Evolutionary conservation across 2,113 vertebrate genomes (phyloP), one percentile per base, ranked within the genome.

Genomic region (Coptodon bakossiorum): DNA sequence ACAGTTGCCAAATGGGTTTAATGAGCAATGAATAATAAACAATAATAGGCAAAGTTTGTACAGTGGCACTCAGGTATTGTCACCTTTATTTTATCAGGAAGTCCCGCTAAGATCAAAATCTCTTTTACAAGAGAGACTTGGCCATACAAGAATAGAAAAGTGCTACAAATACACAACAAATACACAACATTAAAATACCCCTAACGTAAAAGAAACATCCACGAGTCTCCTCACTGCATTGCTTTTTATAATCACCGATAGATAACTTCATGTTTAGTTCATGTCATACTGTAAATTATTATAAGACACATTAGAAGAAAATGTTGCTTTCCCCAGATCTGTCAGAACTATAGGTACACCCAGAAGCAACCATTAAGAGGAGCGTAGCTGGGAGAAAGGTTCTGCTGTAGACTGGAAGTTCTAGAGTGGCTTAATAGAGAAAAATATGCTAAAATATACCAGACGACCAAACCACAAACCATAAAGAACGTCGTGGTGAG

Each of bases 201-300:
- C 8, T 31, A 34, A 63, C 16, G 1, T 34, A 31, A 63, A 63
- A 63, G 16, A 57, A 13, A 57, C 54, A 27, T 57, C 13, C 3
- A 57, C 4, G 1, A 57, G 54, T 57, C 54, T 27, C 54, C 54
- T 27, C 24, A 3, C 54, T 2, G 7, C 27, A 57, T 53, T n/a
- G 9, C 50, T 53, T 53, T n/a, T 53, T 9, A 10, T 53, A n/a
- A 19, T 53, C 50, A n/a, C 4, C 19, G 1, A n/a, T 19, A 19
- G 0, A 53, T 53, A 53, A n/a, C 0, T 24, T 4, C 56, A 61
- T 19, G 29, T 61, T 4, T 61, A 34, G 1, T 34, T 61, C 1
- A 61, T 31, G 1, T 17, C 9, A 38, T 22, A 66, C 10, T 66
- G 6, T 12, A 22, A 66, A n/a, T 66, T 66, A 66, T 22, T 22